Conservation (phyloP, 2,113 vertebrate genomes). For the Balaenoptera acutorostrata region DNA sequence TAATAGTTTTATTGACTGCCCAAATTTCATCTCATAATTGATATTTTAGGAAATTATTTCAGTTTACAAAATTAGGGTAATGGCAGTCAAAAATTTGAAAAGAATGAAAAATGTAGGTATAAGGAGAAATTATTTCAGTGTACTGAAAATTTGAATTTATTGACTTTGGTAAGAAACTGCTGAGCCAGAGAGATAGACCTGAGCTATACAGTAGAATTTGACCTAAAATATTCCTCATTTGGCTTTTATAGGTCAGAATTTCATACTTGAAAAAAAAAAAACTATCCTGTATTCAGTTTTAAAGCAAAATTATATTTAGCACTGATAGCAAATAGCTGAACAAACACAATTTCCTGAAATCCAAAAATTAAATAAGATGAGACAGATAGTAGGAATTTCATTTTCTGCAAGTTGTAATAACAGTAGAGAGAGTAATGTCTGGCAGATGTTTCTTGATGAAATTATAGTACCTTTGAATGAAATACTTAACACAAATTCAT, state of each 20-base stretch:
- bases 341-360: slow-evolving; percentile 37
- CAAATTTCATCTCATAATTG: not conserved
- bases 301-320: slow-evolving; percentile 43
- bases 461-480: not conserved
- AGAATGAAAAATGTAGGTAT: not conserved
- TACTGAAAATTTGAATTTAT: not conserved
- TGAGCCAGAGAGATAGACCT: not conserved
- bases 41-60: not conserved
- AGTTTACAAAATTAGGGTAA: not conserved
- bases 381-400: slow-evolving; percentile 10
- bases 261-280: not conserved
- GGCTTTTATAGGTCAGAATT: not conserved
- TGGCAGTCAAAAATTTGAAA: not conserved
- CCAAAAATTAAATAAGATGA: slow-evolving; percentile 17
- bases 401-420: slow-evolving; percentile 17
- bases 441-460: not conserved
- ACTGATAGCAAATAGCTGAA: slow-evolving; percentile 31
- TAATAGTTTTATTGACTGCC: not conserved
- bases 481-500: not conserved
- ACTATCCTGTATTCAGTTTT: not conserved
- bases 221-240: slow-evolving; percentile 26
- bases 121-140: not conserved
- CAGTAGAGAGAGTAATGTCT: not conserved
- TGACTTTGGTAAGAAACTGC: slow-evolving; percentile 9
- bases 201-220: not conserved